Conservation (phyloP, 2,888 invertebrate genomes). For the Punctoribates punctum region DNA sequence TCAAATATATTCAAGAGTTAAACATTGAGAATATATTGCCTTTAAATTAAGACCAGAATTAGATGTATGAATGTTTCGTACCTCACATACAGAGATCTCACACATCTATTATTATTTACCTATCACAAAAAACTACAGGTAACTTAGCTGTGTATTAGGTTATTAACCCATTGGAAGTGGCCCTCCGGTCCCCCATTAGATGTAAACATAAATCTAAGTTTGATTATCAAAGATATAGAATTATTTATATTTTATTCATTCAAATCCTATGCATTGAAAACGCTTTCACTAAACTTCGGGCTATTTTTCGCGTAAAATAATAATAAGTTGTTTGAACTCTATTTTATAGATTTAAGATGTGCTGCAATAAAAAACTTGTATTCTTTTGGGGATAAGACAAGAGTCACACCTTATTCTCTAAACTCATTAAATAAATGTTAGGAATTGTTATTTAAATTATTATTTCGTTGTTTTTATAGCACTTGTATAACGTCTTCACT, state of each 20-base stretch:
- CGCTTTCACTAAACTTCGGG: conserved; percentile 28
- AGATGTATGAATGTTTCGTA: neutral
- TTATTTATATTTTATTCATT: conserved; percentile 9
- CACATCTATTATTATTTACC: neutral
- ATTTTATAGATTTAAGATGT: conserved; percentile 5
- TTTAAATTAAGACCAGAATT: neutral
- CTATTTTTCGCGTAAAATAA: neutral
- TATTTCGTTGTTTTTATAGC: too few relatives aligned
- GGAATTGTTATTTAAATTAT: neutral
- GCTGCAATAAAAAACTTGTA: conserved; percentile 3
- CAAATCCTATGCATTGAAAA: neutral
- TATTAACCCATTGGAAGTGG: conserved; percentile 15
- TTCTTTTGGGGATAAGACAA: neutral
- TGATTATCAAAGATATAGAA: conserved; percentile 14
- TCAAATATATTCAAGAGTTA: too few relatives aligned
- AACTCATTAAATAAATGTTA: neutral
- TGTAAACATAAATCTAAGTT: neutral
- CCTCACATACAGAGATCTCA: neutral
- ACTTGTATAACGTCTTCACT: neutral
- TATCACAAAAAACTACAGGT: neutral
- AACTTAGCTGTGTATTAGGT: neutral
- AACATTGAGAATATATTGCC: neutral
- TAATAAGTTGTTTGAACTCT: conserved; percentile 18
- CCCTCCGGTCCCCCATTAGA: neutral
- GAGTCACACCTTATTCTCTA: neutral